Evolutionary conservation across 2,113 vertebrate species (phyloP), one percentile per base, ranked within the genome.

Genomic region (Orthonyx spaldingii): DNA sequence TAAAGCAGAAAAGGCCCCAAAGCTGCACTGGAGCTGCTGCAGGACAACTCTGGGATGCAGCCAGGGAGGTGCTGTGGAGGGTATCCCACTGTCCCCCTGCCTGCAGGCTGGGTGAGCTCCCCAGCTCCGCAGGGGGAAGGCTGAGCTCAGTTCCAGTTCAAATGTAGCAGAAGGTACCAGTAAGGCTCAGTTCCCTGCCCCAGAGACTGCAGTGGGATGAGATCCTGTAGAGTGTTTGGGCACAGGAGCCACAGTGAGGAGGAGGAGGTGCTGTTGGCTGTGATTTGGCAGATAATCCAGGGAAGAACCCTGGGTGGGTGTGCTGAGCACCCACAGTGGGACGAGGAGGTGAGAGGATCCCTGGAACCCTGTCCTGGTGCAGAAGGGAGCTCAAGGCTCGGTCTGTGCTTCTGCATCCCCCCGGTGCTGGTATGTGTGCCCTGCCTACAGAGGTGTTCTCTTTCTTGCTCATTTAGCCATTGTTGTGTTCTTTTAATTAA

Each of bases 91-190:
- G 16, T 14, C 8, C 23, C 78, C 81, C 32, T 11, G 24, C 60
- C 63, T 19, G 7, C 64, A 33, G 89, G 28, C 20, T 17, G 32
- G 32, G 32, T 0, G 3, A 30, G n/a, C 24, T 41, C 50, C 59
- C 23, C 2, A 0, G 46, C 37, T 23, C 10, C 0, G 1, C 3
- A 1, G 61, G 41, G 24, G 8, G 17, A 12, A 11, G 10, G 30
- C 77, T 8, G 3, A 47, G 35, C 61, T 60, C 37, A 0, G 39
- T 10, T 14, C 10, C 41, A 0, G 35, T 2, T 27, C 2, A 2
- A 13, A 2, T 0, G 13, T 3, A 1, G 53, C 10, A 41, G 32
- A 22, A 57, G 57, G 42, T 3, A 4, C 35, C 46, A 4, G 9
- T 1, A 8, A 37, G 64, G 47, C 9, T 18, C 35, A 2, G 0